Base-by-base conservation (phyloP, 2,797 vertebrate species). In the Mycteria americana region DNA sequence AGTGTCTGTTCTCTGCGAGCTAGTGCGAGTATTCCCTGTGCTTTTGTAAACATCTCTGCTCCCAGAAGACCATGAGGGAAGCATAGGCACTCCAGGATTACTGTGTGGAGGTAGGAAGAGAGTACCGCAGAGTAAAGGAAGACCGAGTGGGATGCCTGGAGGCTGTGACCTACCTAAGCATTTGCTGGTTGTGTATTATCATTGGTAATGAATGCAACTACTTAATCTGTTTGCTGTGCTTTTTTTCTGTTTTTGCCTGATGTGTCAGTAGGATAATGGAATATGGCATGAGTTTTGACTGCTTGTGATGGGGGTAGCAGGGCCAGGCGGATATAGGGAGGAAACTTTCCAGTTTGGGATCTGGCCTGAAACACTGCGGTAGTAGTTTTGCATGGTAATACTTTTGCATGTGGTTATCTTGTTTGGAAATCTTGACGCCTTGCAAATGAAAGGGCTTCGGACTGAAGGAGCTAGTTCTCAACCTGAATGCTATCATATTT, bases 341-440 rank as follows among this genome's bases (percentile, higher is more conserved):
- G 46, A 79, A 80, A 80, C 12, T 14, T 89, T 30, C 21, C 59
- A 35, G 64, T 74, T 92, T 85, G 2, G 56, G 30, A 35, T 93
- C 54, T 89, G 83, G 8, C 43, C 67, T 80, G 59, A 59, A 89
- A 35, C 16, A 3, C 25, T 46, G 17, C 35, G 51, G 17, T 45
- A 43, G 18, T 59, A 43, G 53, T n/a, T 90, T 57, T 59, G 68
- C 54, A 30, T 74, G 30, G 8, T 72, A 69, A 25, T 51, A 60
- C 50, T 19, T 93, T 89, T 93, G 48, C 60, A 5, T 90, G 25
- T 57, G 72, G 23, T 2, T 95, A 68, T 94, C 85, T 95, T 19
- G 21, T 13, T 87, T 69, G 30, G 86, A 77, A 39, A 91, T 92
- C 89, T 93, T n/a, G 92, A 91, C 5, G 7, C 92, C 91, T 95